phyloP scores from a whole-genome alignment of 2,797 vertebrate genomes.

The Lemur catta region DNA sequence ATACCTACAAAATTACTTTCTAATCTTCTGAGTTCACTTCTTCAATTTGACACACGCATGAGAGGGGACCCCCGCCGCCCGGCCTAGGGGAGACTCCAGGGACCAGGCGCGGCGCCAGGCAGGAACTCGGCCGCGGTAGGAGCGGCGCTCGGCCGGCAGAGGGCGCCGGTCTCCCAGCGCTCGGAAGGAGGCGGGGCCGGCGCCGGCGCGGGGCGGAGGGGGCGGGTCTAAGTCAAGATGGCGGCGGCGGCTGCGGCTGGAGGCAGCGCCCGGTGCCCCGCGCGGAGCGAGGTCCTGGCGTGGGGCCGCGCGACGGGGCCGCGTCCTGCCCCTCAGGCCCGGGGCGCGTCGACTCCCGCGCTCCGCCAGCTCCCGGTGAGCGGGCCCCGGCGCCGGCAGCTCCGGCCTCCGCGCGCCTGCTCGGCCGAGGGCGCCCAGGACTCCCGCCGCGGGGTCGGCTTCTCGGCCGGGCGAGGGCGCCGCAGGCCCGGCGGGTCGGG shows the following conservation, averaged over 20 bases:
- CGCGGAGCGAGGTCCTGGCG: background rate
- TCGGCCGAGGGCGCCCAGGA: background rate
- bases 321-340: background rate
- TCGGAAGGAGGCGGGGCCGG: constrained; percentile 75
- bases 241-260: constrained; percentile 67
- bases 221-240: constrained; percentile 82
- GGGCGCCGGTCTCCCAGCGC: constrained; percentile 18
- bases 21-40: background rate
- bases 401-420: constrained; percentile 46
- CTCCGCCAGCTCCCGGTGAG: constrained; percentile 56
- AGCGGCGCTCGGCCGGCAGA: background rate
- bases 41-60: background rate
- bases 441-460: too few species aligned
- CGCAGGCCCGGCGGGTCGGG: background rate
- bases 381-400: constrained; percentile 55
- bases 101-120: background rate
- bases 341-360: constrained; percentile 39
- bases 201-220: constrained; percentile 57
- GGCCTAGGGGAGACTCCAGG: background rate
- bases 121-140: background rate
- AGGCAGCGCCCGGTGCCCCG: constrained; percentile 53
- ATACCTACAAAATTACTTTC: background rate
- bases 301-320: background rate
- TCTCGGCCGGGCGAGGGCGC: background rate
- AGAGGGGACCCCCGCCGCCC: background rate